phyloP scores from a whole-genome alignment of 2,888 invertebrate genomes.

The Aspidiotus destructor region DNA sequence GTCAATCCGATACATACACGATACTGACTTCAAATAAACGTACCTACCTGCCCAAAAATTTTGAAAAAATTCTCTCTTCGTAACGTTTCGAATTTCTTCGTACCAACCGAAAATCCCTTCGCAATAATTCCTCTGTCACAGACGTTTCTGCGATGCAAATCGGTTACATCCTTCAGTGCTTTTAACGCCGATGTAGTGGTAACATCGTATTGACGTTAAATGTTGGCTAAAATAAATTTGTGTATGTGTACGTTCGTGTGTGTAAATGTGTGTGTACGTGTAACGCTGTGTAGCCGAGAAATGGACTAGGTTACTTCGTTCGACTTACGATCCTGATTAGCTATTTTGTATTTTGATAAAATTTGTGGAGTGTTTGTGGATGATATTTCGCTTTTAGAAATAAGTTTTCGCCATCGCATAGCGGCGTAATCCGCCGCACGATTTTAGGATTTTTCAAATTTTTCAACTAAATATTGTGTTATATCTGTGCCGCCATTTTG shows the following conservation, averaged over 20 bases:
- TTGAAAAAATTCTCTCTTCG: no score
- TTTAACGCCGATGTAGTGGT: slow-evolving; percentile 3
- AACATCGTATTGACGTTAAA: slow-evolving; percentile 9
- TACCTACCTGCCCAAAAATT: no score
- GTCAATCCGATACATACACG: no score
- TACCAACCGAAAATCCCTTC: no score
- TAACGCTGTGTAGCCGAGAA: slow-evolving; percentile 29
- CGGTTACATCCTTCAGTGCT: background rate
- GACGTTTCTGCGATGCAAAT: no score
- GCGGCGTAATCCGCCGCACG: background rate
- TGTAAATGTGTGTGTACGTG: slow-evolving; percentile 15
- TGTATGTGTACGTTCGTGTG: slow-evolving; percentile 13
- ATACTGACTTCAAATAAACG: no score
- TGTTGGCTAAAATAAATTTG: slow-evolving; percentile 15
- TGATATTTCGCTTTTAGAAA: slow-evolving; percentile 17
- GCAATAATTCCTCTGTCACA: no score
- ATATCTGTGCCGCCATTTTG: slow-evolving; percentile 33
- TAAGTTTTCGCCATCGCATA: slow-evolving; percentile 7
- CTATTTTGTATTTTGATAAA: slow-evolving; percentile 32
- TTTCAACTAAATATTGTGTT: slow-evolving; percentile 22
- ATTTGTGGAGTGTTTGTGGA: slow-evolving; percentile 31
- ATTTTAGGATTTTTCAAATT: slow-evolving; percentile 23
- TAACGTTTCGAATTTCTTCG: no score
- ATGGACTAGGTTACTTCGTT: slow-evolving; percentile 32
- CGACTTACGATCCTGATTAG: slow-evolving; percentile 32